phyloP scores from a whole-genome alignment of 1,140 invertebrate genomes.

The Hetaerina americana region DNA sequence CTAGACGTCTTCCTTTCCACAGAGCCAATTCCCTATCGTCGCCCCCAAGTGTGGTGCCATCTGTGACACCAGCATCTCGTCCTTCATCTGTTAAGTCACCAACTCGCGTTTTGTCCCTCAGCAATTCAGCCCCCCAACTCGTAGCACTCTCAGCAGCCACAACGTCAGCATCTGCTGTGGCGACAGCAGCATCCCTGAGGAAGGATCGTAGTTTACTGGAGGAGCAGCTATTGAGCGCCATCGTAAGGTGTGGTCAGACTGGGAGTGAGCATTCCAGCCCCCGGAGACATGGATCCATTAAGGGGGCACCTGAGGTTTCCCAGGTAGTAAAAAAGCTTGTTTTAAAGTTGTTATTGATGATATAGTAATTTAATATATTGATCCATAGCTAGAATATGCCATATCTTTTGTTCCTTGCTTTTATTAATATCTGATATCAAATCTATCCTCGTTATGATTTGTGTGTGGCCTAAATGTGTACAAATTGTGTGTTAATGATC shows the following conservation, averaged over 20 bases:
- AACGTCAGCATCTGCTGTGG: not conserved
- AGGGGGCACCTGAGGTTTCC: not conserved
- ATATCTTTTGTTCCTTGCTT: no score
- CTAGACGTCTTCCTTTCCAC: not conserved
- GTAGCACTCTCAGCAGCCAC: not conserved
- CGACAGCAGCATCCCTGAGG: no score
- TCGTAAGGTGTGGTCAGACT: not conserved
- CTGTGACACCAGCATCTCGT: not conserved
- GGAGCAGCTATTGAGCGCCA: constrained; percentile 3
- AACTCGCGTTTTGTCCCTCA: not conserved
- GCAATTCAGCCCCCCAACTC: not conserved
- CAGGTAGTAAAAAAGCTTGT: no score
- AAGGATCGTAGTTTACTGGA: constrained; percentile 4
- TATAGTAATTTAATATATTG: no score
- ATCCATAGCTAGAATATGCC: no score
- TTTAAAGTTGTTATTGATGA: no score
- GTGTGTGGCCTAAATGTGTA: no score
- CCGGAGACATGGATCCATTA: not conserved
- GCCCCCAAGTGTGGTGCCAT: not conserved
- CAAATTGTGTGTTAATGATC: no score
- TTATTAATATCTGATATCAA: no score
- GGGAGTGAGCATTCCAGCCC: not conserved
- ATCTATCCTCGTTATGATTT: no score
- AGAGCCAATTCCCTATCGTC: not conserved
- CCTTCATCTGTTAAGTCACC: not conserved